Evolutionary conservation across 1,140 invertebrate species (phyloP).

Genomic region (Muscidifurax raptorellus): DNA sequence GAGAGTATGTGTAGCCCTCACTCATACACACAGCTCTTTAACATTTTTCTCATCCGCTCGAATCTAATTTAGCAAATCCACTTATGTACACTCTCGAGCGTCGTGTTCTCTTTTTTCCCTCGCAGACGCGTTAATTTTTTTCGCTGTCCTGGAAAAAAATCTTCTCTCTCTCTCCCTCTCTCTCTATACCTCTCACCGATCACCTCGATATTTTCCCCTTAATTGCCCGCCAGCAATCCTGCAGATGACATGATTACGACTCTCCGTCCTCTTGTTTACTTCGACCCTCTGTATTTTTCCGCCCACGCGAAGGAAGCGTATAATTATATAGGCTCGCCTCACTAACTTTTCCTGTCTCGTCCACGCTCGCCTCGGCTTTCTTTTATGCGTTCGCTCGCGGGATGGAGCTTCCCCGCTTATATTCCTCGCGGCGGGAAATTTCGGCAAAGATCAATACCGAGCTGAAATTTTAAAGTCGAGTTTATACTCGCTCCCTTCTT

Average conservation of each 20-base stretch:
- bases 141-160: too few species aligned
- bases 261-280: neutral
- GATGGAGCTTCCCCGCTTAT: too few species aligned
- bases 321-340: neutral
- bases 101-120: neutral
- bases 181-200: too few species aligned
- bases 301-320: neutral
- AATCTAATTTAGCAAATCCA: neutral
- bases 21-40: neutral
- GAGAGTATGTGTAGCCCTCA: too few species aligned
- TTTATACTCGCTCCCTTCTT: neutral
- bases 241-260: slow-evolving; percentile 12
- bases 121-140: too few species aligned
- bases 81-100: neutral
- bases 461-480: neutral
- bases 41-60: neutral
- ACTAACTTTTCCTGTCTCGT: too few species aligned
- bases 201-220: neutral
- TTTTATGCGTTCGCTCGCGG: too few species aligned
- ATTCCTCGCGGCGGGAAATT: neutral
- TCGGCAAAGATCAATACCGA: neutral
- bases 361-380: too few species aligned
- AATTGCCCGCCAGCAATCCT: neutral
- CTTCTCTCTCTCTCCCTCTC: too few species aligned
- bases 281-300: neutral